A percentile compares a stretch with the other conserved stretches of the same genome.
These are phyloP conservation scores for Eidolon helvum DNA, from an alignment of 2,113 vertebrate species.

Conservation along the genomic window DNA sequence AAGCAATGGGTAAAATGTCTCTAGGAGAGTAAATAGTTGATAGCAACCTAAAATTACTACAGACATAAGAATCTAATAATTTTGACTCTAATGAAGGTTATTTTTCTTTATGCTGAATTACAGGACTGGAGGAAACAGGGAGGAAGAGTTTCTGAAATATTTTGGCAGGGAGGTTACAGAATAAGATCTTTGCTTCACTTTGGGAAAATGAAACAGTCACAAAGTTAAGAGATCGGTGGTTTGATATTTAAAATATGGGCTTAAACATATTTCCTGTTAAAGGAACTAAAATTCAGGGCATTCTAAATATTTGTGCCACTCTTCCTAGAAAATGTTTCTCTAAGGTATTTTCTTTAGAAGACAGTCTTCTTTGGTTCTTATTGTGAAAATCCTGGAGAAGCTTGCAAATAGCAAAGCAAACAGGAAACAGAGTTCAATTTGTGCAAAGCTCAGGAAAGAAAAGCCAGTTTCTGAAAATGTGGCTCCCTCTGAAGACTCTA, in stretches of 20 bases:
- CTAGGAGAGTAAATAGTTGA: not conserved
- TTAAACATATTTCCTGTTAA: not conserved
- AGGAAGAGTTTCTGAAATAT: not conserved
- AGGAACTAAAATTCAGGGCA: not conserved
- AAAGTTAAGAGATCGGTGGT: not conserved
- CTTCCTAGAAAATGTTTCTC: conserved; percentile 44
- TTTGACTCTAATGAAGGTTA: not conserved
- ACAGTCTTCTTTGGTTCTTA: not conserved
- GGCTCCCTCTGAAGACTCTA: not conserved
- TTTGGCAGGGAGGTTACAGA: not conserved
- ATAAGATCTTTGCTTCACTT: not conserved
- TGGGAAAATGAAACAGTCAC: not conserved
- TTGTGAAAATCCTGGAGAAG: conserved; percentile 24
- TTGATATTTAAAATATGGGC: not conserved
- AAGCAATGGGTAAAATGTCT: not conserved
- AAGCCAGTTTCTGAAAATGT: not conserved
- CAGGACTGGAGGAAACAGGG: not conserved
- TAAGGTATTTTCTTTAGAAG: not conserved
- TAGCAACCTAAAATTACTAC: not conserved
- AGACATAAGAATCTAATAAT: not conserved
- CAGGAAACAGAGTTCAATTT: conserved; percentile 44
- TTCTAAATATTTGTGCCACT: not conserved
- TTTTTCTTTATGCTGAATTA: not conserved
- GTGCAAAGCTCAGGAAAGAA: conserved; percentile 19
- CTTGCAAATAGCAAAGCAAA: not conserved